phyloP scores from a whole-genome alignment of 2,888 invertebrate species.

The Coleophora deauratella region DNA sequence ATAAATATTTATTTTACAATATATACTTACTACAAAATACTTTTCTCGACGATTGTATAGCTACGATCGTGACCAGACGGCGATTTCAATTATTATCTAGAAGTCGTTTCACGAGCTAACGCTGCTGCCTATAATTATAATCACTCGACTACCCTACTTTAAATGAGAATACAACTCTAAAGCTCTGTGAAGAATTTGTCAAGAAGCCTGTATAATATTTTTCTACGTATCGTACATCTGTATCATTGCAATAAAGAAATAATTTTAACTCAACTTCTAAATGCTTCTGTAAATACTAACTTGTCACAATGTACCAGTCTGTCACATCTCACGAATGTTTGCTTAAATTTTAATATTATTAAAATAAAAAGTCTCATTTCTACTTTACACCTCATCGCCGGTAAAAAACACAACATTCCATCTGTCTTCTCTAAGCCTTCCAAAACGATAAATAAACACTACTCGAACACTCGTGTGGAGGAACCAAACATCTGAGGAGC shows the following conservation, averaged over 20 bases:
- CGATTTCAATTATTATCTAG: conserved; percentile 71
- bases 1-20: no score
- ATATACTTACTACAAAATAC: background rate
- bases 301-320: no score
- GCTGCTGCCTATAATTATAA: conserved; percentile 42
- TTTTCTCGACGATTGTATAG: conserved; percentile 39
- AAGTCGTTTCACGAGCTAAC: conserved; percentile 56
- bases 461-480: conserved; percentile 51
- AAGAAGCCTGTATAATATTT: no score
- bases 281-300: no score
- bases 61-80: conserved; percentile 66
- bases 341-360: conserved; percentile 23
- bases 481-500: conserved; percentile 26
- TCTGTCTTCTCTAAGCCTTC: conserved; percentile 67
- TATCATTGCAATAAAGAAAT: no score
- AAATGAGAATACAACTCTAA: conserved; percentile 33
- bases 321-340: conserved; percentile 29
- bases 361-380: conserved; percentile 50
- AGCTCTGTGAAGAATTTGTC: conserved; percentile 16
- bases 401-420: conserved; percentile 67
- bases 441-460: conserved; percentile 73
- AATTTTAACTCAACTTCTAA: no score
- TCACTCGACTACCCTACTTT: conserved; percentile 51
- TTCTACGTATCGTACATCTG: no score
- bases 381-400: conserved; percentile 56